phyloP scores from a whole-genome alignment of 2,113 vertebrate genomes.

The Mixornis gularis region DNA sequence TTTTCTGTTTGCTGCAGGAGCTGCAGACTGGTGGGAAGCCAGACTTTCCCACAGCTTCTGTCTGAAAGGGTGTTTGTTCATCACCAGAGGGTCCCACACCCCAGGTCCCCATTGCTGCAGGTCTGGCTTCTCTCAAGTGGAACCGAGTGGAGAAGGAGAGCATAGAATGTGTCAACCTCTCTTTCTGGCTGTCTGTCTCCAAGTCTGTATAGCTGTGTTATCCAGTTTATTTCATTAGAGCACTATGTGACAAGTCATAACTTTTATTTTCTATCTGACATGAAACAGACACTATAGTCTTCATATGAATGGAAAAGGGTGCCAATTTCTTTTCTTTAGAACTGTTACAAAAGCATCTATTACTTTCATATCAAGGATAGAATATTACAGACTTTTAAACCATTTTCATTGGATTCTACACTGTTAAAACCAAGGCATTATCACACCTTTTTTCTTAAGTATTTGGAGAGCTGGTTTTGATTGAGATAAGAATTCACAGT shows the following conservation, averaged over 20 bases:
- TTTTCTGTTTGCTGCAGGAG: background rate
- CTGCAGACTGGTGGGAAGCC: background rate
- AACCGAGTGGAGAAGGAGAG: background rate
- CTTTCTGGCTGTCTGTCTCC: background rate
- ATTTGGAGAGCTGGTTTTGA: background rate
- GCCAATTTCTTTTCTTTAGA: background rate
- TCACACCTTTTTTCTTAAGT: background rate
- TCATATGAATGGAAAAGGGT: background rate
- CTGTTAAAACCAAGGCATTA: background rate
- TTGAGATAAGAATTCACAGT: background rate
- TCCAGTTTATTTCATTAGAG: background rate
- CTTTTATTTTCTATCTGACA: background rate
- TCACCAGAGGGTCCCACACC: background rate
- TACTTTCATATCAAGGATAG: background rate
- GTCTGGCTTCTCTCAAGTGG: background rate
- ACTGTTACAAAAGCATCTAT: background rate
- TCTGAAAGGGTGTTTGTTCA: background rate
- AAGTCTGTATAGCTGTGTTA: background rate
- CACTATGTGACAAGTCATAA: background rate
- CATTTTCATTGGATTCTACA: background rate
- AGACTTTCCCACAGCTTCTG: background rate
- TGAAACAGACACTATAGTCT: background rate
- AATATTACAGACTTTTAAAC: background rate
- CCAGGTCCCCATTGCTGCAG: accelerated
- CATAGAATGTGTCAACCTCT: accelerated